phyloP scores from a whole-genome alignment of 2,888 invertebrate genomes.

The Drosophila falleni region DNA sequence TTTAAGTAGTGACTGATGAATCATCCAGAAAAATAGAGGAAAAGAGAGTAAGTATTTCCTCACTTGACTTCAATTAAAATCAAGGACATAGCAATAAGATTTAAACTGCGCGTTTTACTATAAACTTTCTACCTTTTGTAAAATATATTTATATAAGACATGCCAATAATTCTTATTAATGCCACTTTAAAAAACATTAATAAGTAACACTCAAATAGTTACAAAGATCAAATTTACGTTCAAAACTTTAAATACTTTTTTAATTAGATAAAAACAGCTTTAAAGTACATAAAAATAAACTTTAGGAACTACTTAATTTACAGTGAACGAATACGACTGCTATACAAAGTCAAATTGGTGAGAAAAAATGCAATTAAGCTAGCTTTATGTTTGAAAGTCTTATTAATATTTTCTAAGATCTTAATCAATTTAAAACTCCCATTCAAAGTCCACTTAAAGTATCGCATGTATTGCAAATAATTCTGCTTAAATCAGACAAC shows the following conservation, averaged over 20 bases:
- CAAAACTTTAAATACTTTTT: neutral
- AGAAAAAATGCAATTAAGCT: neutral
- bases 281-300: neutral
- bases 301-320: neutral
- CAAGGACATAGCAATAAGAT: neutral
- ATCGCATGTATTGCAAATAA: constrained; percentile 13
- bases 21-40: neutral
- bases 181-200: neutral
- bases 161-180: too few species aligned
- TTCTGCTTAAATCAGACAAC: constrained; percentile 8
- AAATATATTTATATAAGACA: neutral
- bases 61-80: neutral
- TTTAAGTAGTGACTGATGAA: constrained; percentile 10
- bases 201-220: neutral
- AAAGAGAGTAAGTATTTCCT: neutral
- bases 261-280: neutral
- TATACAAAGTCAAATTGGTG: neutral
- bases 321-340: neutral
- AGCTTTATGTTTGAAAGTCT: too few species aligned
- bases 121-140: neutral
- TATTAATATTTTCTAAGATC: neutral
- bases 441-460: constrained; percentile 10
- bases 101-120: neutral
- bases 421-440: neutral
- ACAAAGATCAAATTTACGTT: neutral